These are phyloP conservation scores for Tipula helvola DNA, from an alignment of 2,888 invertebrate species.

Conservation along the genomic window DNA sequence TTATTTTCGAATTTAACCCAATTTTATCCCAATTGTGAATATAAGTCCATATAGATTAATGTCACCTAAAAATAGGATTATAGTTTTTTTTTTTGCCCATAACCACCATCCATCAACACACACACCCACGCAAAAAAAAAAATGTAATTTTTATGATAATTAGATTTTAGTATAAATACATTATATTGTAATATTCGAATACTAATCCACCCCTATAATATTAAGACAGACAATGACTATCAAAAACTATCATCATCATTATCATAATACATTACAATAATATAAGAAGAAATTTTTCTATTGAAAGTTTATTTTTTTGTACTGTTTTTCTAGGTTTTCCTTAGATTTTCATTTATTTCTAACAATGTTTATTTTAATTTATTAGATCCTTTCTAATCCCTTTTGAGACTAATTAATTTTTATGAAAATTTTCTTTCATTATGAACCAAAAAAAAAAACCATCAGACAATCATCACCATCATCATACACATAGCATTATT, in stretches of 20 bases:
- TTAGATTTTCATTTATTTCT: background rate
- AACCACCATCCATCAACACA: background rate
- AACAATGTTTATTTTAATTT: background rate
- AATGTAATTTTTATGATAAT: background rate
- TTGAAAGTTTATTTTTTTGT: background rate
- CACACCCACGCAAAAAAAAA: background rate
- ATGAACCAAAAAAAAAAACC: background rate
- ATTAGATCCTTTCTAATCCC: constrained; percentile 4
- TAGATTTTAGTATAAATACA: background rate
- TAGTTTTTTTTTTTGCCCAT: background rate
- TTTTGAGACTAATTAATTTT: constrained; percentile 4
- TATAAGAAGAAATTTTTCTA: background rate
- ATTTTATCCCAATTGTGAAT: background rate
- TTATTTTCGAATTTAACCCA: background rate
- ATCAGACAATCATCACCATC: background rate
- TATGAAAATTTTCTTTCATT: background rate
- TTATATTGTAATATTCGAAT: background rate
- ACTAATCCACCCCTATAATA: background rate
- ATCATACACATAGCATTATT: background rate
- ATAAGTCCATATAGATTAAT: background rate
- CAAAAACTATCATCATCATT: background rate
- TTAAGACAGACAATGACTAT: background rate
- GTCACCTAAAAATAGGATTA: background rate
- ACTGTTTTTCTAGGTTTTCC: background rate
- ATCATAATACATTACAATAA: background rate